A percentile compares a stretch with the other conserved stretches of the same genome.
Conservation (phyloP, 2,797 vertebrate genomes). For the Anguilla obscura region DNA sequence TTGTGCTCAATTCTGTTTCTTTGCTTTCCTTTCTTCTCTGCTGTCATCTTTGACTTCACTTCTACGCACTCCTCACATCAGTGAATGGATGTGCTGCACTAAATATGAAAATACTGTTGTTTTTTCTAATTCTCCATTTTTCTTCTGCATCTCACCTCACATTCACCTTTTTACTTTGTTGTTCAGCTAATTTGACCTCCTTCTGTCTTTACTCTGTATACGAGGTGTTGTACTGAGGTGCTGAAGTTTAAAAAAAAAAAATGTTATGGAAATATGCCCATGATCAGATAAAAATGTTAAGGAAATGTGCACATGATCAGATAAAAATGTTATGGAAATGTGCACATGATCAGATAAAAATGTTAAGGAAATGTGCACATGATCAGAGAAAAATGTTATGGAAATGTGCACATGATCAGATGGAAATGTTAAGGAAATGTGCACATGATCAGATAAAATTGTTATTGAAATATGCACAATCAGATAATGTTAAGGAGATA, state of each 20-base stretch:
- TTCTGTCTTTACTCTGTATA: neutral
- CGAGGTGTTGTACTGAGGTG: neutral
- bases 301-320: no score
- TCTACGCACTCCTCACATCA: no score
- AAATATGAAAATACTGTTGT: no score
- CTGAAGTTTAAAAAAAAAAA: neutral
- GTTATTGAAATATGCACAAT: no score
- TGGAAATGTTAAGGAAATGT: neutral
- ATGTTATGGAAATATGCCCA: no score
- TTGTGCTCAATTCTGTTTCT: neutral
- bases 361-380: neutral
- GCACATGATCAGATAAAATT: neutral
- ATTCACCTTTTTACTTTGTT: neutral
- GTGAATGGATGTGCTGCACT: no score
- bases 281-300: no score
- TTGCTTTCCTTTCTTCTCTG: neutral
- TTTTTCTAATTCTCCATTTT: neutral
- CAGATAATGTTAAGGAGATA: no score
- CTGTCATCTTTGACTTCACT: no score
- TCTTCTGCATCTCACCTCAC: neutral
- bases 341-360: no score
- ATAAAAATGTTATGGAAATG: no score
- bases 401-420: no score
- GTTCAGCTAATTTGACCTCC: neutral
- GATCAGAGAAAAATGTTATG: neutral